phyloP scores from a whole-genome alignment of 2,888 invertebrate species.

The Polietes domitor region DNA sequence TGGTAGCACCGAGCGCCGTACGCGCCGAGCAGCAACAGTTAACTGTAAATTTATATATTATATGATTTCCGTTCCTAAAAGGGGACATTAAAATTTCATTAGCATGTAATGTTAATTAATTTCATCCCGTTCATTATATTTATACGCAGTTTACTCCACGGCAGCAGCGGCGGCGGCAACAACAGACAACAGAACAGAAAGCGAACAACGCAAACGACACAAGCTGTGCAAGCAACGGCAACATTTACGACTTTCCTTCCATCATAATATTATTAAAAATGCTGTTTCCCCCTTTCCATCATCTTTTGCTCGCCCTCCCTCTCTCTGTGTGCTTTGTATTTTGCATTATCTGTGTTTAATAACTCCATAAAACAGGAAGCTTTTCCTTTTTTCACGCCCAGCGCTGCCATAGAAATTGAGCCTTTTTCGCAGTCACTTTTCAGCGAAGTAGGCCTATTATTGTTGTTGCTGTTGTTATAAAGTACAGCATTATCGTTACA shows the following conservation, averaged over 20 bases:
- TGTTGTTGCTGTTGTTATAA: constrained; percentile 39
- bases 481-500: constrained; percentile 55
- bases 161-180: background rate
- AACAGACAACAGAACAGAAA: background rate
- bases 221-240: background rate
- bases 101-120: constrained; percentile 74
- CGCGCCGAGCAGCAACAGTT: background rate
- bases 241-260: constrained; percentile 23
- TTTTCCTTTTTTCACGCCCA: constrained; percentile 17
- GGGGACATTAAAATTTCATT: constrained; percentile 73
- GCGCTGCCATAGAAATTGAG: background rate
- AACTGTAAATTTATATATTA: constrained; percentile 48
- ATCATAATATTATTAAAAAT: constrained; percentile 52
- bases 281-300: background rate
- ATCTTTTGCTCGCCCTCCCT: background rate
- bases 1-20: background rate
- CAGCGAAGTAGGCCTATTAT: background rate
- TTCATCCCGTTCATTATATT: constrained; percentile 69
- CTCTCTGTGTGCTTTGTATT: background rate
- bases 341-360: constrained; percentile 52
- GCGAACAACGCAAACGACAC: background rate
- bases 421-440: constrained; percentile 14
- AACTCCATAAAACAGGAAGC: constrained; percentile 41
- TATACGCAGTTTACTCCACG: constrained; percentile 54
- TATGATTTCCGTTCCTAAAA: constrained; percentile 55